Evolutionary conservation across 2,797 vertebrate species (phyloP), one percentile per base, ranked within the genome.

Genomic region (Chrysocyon brachyurus): DNA sequence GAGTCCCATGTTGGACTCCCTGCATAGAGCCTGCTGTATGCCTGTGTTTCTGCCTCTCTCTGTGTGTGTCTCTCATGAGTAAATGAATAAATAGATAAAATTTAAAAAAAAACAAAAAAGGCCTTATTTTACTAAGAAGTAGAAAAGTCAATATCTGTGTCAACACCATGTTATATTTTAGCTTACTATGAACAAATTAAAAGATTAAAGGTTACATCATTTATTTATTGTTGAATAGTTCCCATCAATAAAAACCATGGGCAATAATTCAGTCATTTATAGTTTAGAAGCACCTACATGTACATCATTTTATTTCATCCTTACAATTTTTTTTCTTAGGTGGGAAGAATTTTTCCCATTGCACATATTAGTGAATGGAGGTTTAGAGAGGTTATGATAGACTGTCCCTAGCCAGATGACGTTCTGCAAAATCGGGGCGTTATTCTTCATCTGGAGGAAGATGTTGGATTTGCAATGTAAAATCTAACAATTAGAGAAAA

Each of bases 401-500:
- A 82, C 49, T 88, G 68, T 84, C 24, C 19, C 61, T 54, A 91
- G 6, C 6, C n/a, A 87, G 72, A 82, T 78, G 19, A 14, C 22
- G 87, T 72, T 66, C n/a, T 91, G n/a, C 3, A 81, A 57, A 52
- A 75, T 68, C 36, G 11, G 17, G 59, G 31, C 22, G 77, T 73
- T 86, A 97, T 97, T 91, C 36, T 86, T 66, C 24, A 87, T 70
- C 52, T 40, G 79, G 56, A 96, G 79, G 92, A 87, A 94, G 33
- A 96, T 36, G 92, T 68, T 90, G 66, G 77, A 94, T 87, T 96
- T 89, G 33, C 63, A 97, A 96, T 92, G 90, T 1, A 82, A 87
- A 96, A 89, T 97, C 97, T 96, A 96, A 96, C 54, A 96, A 97
- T 94, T 90, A 97, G 28, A 86, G 82, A 92, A 97, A 97, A 89